Percentiles rank a stretch among this genome's conserved stretches.
These are phyloP conservation scores for Plumapathes pennacea DNA, from an alignment of 92 coral and sea anemone genomes.

Conservation along the genomic window DNA sequence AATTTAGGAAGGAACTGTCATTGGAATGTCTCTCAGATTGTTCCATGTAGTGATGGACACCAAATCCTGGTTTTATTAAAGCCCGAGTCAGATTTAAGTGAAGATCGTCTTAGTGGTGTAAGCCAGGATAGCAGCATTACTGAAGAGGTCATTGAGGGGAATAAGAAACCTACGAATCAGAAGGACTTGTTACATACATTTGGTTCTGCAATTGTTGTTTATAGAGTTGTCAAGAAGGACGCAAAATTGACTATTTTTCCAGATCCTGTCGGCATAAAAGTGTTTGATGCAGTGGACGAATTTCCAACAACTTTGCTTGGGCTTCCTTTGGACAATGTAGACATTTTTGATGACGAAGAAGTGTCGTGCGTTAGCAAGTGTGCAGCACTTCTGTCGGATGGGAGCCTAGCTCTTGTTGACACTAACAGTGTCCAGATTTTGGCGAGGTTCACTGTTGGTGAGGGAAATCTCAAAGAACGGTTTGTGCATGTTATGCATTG, in stretches of 20 bases:
- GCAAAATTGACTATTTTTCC: conserved; percentile 6
- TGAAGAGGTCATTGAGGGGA: too few species aligned
- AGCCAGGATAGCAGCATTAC: too few species aligned
- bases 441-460: conserved; percentile 54
- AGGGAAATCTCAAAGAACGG: conserved; percentile 7
- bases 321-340: conserved; percentile 24
- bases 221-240: conserved; percentile 20
- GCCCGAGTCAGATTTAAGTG: too few species aligned
- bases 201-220: conserved; percentile 24
- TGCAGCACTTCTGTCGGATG: conserved; percentile 57
- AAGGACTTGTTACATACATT: too few species aligned
- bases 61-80: conserved; percentile 75
- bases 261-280: conserved; percentile 13
- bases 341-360: conserved; percentile 16
- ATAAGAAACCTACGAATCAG: too few species aligned
- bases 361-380: conserved; percentile 26
- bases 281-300: conserved; percentile 14
- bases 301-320: conserved; percentile 22
- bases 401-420: conserved; percentile 61
- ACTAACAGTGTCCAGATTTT: conserved; percentile 60
- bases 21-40: conserved; percentile 61
- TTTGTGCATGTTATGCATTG: conserved; percentile 71
- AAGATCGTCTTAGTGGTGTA: too few species aligned
- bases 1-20: conserved; percentile 2
- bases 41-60: conserved; percentile 84